A percentile compares a stretch with the other conserved stretches of the same genome.
These are phyloP conservation scores for Anthoscopus minutus DNA, from an alignment of 2,113 vertebrate genomes.

Conservation along the genomic window DNA sequence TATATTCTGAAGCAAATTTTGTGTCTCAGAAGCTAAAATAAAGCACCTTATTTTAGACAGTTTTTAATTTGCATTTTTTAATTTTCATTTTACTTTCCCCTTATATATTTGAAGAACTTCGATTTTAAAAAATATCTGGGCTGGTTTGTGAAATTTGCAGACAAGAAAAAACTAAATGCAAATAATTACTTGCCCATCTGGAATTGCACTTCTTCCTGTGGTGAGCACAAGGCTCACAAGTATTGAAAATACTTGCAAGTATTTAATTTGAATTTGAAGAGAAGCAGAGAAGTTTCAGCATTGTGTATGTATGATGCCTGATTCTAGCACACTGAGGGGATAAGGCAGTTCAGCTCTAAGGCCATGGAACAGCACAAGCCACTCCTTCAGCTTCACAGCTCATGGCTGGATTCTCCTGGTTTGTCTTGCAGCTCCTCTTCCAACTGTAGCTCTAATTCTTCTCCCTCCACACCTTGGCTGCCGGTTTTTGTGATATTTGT, in stretches of 20 bases:
- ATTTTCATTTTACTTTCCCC: neutral
- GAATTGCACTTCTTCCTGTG: neutral
- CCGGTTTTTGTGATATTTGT: neutral
- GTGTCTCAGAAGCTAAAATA: neutral
- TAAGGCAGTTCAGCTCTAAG: neutral
- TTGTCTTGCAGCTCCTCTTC: neutral
- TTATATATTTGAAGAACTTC: neutral
- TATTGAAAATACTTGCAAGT: neutral
- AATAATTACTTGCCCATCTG: neutral
- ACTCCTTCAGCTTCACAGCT: neutral
- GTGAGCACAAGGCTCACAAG: neutral
- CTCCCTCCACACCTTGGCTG: neutral
- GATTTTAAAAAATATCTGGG: neutral
- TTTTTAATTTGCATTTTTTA: neutral
- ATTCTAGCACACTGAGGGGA: neutral
- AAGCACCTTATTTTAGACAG: neutral
- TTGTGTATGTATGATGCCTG: neutral
- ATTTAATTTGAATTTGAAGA: neutral
- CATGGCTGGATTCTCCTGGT: neutral
- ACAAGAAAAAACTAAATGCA: neutral
- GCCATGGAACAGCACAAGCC: neutral
- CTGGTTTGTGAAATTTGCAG: neutral
- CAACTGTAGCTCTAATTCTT: neutral
- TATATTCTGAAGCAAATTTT: neutral
- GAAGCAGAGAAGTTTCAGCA: neutral